Evolutionary conservation across 30 jellyfish, hydroid and myxozoan species (phyloP), one percentile per base, ranked within the genome.

Genomic region (Euphysa ruthae): DNA sequence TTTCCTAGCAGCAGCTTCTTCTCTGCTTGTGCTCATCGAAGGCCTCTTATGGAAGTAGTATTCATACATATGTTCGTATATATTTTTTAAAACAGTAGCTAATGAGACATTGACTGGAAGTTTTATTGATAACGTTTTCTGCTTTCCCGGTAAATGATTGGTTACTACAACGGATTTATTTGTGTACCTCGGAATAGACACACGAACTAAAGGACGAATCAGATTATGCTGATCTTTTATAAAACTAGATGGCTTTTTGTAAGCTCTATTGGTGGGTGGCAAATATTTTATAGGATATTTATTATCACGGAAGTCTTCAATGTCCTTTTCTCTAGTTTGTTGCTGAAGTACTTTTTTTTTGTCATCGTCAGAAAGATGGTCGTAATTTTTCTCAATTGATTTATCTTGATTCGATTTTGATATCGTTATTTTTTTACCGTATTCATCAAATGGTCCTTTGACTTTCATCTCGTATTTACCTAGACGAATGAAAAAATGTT

Each of bases 381-480:
- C 66, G 32, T 63, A 63, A 34, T 15, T 38, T 32, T 63, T 63
- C 60, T n/a, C 23, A 8, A n/a, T 8, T 38, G 52, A 38, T 10
- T 63, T 27, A 4, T 24, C 32, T 71, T 71, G 64, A 26, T 26
- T 52, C 15, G 28, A 16, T 1, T 32, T 26, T 22, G 23, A 46
- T 25, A 15, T 42, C 22, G 83, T 24, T 10, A 63, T 63, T 4
- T 33, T 33, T 24, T 63, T 33, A 18, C 77, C 74, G 12, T 63
- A 55, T 20, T 62, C 61, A 43, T 81, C 97, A 21, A 75, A 51
- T 7, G 97, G 97, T 1, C 97, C 97, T 43, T 78, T 74, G 22
- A 88, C 77, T 43, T 93, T 77, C 97, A 88, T 88, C 26, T 71
- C 75, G 35, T 88, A 88, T 43, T 88, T 88, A 4, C 97, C 97